Percentiles rank a stretch among this genome's conserved stretches.
Evolutionary conservation across 2,113 vertebrate genomes (phyloP).

Genomic region (Terrapene triunguis): DNA sequence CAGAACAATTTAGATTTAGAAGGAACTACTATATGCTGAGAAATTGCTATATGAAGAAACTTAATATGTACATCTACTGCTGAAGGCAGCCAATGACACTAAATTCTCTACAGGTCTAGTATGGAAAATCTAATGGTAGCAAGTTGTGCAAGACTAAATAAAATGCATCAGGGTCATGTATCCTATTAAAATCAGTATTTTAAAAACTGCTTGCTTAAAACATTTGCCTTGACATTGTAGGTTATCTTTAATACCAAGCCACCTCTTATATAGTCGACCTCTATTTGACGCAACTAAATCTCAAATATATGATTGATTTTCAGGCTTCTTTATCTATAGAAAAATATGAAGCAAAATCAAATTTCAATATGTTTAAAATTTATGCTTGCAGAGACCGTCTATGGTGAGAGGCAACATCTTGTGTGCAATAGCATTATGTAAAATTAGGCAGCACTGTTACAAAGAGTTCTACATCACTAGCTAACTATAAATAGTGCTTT

Average conservation of each 20-base stretch:
- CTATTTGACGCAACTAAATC: constrained; percentile 77
- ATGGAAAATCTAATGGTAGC: constrained; percentile 67
- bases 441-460: constrained; percentile 43
- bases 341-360: constrained; percentile 79
- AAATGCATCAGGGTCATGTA: constrained; percentile 62
- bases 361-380: constrained; percentile 75
- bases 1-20: not conserved
- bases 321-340: constrained; percentile 78
- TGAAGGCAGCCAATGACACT: constrained; percentile 29
- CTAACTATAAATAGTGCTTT: constrained; percentile 43
- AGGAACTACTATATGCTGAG: not conserved
- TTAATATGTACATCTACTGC: constrained; percentile 25
- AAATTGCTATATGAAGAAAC: constrained; percentile 33
- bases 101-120: constrained; percentile 60
- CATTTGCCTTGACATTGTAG: constrained; percentile 78
- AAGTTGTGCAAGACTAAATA: constrained; percentile 75
- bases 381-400: constrained; percentile 72
- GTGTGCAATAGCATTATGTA: constrained; percentile 59
- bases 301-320: constrained; percentile 81
- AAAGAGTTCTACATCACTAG: constrained; percentile 38
- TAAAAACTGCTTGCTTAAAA: constrained; percentile 81
- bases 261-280: constrained; percentile 76
- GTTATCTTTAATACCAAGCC: constrained; percentile 80
- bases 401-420: constrained; percentile 60
- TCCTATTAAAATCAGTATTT: constrained; percentile 78